Percentiles rank a stretch among this genome's conserved stretches.
phyloP scores from a whole-genome alignment of 2,888 invertebrate species.

The Acrobasis repandana region DNA sequence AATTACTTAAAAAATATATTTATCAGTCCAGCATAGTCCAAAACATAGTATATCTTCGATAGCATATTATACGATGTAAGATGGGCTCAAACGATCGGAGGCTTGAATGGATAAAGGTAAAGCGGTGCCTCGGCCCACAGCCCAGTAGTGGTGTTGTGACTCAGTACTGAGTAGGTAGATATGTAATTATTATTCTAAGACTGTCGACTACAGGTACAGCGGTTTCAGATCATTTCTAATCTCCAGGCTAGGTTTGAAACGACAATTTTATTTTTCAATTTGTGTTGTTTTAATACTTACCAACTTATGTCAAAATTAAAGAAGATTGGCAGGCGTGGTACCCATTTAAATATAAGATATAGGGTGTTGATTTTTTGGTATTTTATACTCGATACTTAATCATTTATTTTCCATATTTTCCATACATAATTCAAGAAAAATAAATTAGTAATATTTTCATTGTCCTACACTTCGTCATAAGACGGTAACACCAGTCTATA shows the following conservation, averaged over 20 bases:
- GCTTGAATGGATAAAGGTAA: conserved; percentile 66
- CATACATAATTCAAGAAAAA: too few species aligned
- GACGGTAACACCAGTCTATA: too few species aligned
- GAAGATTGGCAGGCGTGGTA: too few species aligned
- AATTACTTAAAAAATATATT: too few species aligned
- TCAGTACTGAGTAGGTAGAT: conserved; percentile 56
- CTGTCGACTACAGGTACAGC: not conserved
- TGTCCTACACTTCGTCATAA: too few species aligned
- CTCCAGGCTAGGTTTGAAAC: conserved; percentile 19
- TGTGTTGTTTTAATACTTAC: not conserved
- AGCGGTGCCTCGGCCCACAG: conserved; percentile 36
- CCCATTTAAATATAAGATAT: too few species aligned
- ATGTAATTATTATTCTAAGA: conserved; percentile 44
- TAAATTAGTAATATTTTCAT: too few species aligned
- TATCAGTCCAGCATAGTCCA: not conserved
- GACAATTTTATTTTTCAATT: conserved; percentile 12
- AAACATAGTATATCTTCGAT: conserved; percentile 3
- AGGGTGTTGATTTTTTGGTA: too few species aligned
- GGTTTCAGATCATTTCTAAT: conserved; percentile 22
- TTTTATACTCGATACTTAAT: too few species aligned
- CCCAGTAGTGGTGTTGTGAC: conserved; percentile 44
- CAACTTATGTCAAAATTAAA: too few species aligned
- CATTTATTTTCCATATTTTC: too few species aligned
- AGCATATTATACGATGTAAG: not conserved
- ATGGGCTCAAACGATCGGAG: conserved; percentile 37